Base-by-base conservation (phyloP, 2,888 invertebrate genomes). In the Augochlorella aurata region DNA sequence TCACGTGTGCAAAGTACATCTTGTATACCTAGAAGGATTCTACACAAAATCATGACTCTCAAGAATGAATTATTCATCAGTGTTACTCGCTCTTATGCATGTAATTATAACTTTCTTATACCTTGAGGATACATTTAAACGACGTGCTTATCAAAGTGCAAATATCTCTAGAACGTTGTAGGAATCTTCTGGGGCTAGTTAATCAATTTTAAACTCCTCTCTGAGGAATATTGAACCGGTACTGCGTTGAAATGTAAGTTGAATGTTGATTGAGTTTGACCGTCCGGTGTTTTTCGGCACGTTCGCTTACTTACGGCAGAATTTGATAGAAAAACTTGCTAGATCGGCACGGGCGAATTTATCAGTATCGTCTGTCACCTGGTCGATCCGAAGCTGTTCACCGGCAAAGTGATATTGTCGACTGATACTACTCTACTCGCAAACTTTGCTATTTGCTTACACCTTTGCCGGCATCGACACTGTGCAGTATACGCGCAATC, bases 401-500 rank as follows among this genome's bases (percentile, higher is more conserved):
- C 78, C 50, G 76, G 77, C 72, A 67, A 44, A 16, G 12, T 24
- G 47, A 21, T 70, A 9, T 45, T 12, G 63, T 63, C 63, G 38
- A 63, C 38, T 61, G 61, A 49, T 67, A 73, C 58, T 47, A 29
- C 61, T 65, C 58, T 47, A 29, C 61, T 65, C 29, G 47, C 73
- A 14, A 47, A 16, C 38, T 44, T n/a, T 24, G 24, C 54, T 58
- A 38, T 21, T 10, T 4, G 47, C 54, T 54, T 52, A 52, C 66
- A 80, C 81, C 74, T 70, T 76, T 52, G 58, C 72, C 80, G 73
- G 67, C 75, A 70, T 44, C n/a, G n/a, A 63, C 68, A 63, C 16
- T 29, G 58, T 68, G 71, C 29, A 29, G 44, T 29, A 49, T 58
- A 24, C 73, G 72, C 73, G 82, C 82, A 82, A 82, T 61, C 77